These are phyloP conservation scores for Ditylenchus weischeri DNA, from an alignment of 2,888 invertebrate species.

Conservation along the genomic window DNA sequence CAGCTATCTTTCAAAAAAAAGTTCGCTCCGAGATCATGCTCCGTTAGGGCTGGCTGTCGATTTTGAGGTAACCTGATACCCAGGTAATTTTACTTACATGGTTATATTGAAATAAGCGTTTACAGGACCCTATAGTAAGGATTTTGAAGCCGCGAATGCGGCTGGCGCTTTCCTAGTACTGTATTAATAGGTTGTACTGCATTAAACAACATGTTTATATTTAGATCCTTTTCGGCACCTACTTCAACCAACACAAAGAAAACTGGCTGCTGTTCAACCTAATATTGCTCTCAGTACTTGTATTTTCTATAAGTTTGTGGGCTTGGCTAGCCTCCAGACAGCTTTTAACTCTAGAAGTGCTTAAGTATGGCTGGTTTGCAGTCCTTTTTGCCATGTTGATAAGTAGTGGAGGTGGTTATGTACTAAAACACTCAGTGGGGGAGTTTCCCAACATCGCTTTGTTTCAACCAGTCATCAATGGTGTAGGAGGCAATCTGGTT, in stretches of 20 bases:
- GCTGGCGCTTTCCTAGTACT: no score
- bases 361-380: conserved; percentile 68
- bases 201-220: background rate
- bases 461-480: conserved; percentile 54
- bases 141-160: no score
- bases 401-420: conserved; percentile 40
- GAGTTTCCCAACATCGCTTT: conserved; percentile 45
- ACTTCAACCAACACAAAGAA: conserved; percentile 12
- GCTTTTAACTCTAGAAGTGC: conserved; percentile 27
- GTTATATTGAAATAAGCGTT: no score
- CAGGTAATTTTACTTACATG: no score
- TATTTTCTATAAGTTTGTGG: conserved; percentile 56
- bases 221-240: conserved; percentile 19
- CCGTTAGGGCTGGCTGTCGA: no score
- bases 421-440: conserved; percentile 44
- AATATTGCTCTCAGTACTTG: background rate
- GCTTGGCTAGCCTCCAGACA: conserved; percentile 22
- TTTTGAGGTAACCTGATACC: no score
- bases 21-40: no score
- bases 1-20: no score
- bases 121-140: no score
- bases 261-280: background rate
- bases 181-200: no score
- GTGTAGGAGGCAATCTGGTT: conserved; percentile 50
- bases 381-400: conserved; percentile 30